A percentile compares a stretch with the other conserved stretches of the same genome.
phyloP scores from a whole-genome alignment of 2,113 vertebrate species.

The Chloroceryle aenea region DNA sequence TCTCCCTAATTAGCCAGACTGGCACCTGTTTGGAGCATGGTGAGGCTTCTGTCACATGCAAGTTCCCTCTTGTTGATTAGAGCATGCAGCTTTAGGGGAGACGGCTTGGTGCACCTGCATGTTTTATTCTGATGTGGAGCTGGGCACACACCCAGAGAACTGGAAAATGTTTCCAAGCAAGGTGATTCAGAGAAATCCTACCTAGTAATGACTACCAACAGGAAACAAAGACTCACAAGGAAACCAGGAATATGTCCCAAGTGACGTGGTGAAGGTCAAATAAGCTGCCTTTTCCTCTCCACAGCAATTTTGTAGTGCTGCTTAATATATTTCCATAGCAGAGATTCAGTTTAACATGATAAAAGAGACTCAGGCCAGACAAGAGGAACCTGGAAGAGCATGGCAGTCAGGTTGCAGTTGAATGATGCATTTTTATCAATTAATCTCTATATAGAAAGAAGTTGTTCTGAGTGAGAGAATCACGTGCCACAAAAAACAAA shows the following conservation, averaged over 20 bases:
- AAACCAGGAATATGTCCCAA: background rate
- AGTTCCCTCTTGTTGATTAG: background rate
- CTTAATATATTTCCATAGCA: background rate
- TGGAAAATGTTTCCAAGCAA: background rate
- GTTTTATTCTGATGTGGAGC: background rate
- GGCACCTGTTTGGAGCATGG: background rate
- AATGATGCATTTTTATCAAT: background rate
- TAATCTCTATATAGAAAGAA: background rate
- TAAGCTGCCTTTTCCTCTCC: background rate
- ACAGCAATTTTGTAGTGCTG: accelerated
- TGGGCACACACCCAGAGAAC: background rate
- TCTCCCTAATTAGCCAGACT: background rate
- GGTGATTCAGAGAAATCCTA: background rate
- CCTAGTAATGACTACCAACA: background rate
- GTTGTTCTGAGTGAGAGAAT: background rate
- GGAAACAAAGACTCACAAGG: background rate
- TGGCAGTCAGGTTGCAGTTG: background rate
- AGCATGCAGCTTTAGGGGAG: background rate
- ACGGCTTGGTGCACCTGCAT: background rate
- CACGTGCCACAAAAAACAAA: background rate
- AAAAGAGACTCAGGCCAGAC: background rate
- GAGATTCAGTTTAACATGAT: background rate
- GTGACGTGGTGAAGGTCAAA: background rate
- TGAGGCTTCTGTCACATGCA: background rate
- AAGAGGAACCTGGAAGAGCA: background rate